Evolutionary conservation across 1,140 invertebrate species (phyloP).

Genomic region (Teleopsis dalmanni): DNA sequence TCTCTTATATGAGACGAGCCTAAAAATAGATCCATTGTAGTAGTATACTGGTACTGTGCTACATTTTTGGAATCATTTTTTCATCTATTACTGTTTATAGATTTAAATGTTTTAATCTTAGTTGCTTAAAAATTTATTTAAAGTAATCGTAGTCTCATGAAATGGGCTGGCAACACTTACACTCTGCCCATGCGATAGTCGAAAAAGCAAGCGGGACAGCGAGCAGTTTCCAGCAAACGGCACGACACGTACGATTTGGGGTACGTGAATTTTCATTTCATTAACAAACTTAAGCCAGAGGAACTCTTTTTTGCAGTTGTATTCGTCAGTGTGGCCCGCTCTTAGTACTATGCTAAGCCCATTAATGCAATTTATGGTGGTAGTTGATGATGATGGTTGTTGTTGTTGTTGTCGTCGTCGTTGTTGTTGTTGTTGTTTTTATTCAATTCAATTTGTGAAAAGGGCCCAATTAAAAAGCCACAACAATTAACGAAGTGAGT

Average conservation of each 20-base stretch:
- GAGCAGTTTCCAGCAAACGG: neutral
- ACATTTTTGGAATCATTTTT: no score
- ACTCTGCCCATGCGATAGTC: no score
- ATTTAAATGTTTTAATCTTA: no score
- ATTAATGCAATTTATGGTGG: neutral
- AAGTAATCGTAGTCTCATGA: no score
- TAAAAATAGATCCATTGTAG: no score
- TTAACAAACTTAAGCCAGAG: slow-evolving; percentile 5
- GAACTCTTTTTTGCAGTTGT: slow-evolving; percentile 2
- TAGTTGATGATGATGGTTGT: neutral
- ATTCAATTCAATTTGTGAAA: slow-evolving; percentile 39
- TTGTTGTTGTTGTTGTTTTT: slow-evolving; percentile 24
- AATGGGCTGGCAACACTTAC: no score
- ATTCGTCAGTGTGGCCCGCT: neutral
- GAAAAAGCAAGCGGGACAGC: no score
- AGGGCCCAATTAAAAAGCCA: slow-evolving; percentile 44
- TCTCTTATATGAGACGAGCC: no score
- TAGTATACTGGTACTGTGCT: no score
- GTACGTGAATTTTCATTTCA: slow-evolving; percentile 13
- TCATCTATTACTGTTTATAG: no score
- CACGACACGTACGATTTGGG: neutral
- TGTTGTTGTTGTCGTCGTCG: slow-evolving; percentile 15
- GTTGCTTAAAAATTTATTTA: no score
- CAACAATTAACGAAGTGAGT: slow-evolving; percentile 44
- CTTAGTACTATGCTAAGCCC: neutral